A percentile compares a stretch with the other conserved stretches of the same genome.
Conservation (phyloP, 2,113 vertebrate genomes). For the Onychostoma macrolepis region DNA sequence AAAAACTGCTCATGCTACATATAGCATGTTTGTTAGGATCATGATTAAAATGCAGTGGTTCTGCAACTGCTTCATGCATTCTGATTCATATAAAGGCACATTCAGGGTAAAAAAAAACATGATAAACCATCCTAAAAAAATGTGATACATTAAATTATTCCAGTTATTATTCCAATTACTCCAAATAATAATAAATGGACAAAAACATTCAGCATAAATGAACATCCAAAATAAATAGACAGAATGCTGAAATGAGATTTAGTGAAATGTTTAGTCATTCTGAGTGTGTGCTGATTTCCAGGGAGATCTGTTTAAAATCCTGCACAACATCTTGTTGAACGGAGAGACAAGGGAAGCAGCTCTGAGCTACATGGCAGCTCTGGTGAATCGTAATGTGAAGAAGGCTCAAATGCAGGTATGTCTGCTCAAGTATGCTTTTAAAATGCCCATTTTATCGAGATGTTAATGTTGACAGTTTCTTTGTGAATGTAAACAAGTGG, state of each 20-base stretch:
- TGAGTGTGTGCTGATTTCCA: constrained; percentile 60
- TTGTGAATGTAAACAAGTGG: background rate
- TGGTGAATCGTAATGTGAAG: constrained; percentile 96
- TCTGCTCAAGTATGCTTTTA: background rate
- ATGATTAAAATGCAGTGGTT: too few relatives aligned
- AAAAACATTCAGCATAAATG: background rate
- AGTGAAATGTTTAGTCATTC: background rate
- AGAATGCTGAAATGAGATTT: background rate
- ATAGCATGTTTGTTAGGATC: too few relatives aligned
- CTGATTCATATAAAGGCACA: too few relatives aligned
- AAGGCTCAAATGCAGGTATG: constrained; percentile 98
- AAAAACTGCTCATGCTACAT: too few relatives aligned
- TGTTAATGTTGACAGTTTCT: background rate
- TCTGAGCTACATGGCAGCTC: constrained; percentile 92
- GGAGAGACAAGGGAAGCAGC: constrained; percentile 95
- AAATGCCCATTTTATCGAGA: background rate
- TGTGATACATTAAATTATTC: background rate
- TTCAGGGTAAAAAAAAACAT: too few relatives aligned
- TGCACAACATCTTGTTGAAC: constrained; percentile 92
- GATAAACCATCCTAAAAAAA: too few relatives aligned
- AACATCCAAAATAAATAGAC: background rate
- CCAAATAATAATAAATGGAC: background rate
- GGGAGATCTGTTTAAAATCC: constrained; percentile 96
- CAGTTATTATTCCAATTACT: background rate
- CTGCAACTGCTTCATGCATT: too few relatives aligned